A percentile compares a stretch with the other conserved stretches of the same genome.
phyloP scores from a whole-genome alignment of 2,888 invertebrate genomes.

The Escarpia spicata region DNA sequence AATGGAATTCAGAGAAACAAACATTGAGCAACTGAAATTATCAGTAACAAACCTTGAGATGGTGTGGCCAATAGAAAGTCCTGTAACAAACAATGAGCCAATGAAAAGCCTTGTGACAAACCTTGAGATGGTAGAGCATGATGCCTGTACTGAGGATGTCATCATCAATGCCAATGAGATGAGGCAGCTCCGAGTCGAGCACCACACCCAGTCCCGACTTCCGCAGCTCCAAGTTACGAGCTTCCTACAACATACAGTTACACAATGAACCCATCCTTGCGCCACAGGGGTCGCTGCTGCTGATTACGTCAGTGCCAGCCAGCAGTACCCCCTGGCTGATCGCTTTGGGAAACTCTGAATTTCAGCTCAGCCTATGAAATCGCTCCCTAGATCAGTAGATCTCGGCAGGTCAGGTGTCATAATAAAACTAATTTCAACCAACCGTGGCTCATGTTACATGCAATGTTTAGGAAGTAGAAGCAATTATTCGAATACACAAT shows the following conservation, averaged over 20 bases:
- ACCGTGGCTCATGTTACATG: too few species aligned
- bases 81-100: background rate
- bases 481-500: too few species aligned
- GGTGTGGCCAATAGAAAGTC: background rate
- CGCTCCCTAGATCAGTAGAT: too few species aligned
- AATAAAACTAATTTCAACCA: too few species aligned
- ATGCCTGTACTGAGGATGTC: conserved; percentile 90
- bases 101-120: conserved; percentile 46
- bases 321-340: too few species aligned
- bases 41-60: background rate
- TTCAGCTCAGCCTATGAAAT: too few species aligned
- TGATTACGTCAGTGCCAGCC: too few species aligned
- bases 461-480: too few species aligned
- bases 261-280: background rate
- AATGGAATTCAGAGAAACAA: background rate
- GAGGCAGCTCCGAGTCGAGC: conserved; percentile 82
- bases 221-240: conserved; percentile 84
- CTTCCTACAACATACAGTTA: conserved; percentile 75
- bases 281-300: too few species aligned
- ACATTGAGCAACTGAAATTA: background rate
- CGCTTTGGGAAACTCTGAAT: too few species aligned
- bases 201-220: conserved; percentile 83
- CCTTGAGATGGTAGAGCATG: conserved; percentile 88
- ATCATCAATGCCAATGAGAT: conserved; percentile 86
- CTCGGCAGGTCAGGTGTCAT: too few species aligned